Base-by-base conservation (phyloP, 2,113 vertebrate genomes). In the Rhegmatorhina hoffmannsi region DNA sequence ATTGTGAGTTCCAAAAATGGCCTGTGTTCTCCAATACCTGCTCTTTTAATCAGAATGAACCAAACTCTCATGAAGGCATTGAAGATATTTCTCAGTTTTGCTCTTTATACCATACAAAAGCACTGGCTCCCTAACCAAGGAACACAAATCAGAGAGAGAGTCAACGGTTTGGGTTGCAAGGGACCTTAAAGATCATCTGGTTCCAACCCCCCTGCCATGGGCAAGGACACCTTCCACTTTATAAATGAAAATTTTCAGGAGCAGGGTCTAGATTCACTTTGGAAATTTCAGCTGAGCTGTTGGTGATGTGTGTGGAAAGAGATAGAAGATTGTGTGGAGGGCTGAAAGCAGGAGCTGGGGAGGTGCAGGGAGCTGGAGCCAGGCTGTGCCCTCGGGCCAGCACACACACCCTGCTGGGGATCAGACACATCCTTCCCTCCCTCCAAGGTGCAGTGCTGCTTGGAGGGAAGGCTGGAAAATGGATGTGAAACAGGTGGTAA, bases 401-500 rank as follows among this genome's bases (percentile, higher is more conserved):
- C 64, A 33, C 36, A 66, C 36, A 1, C 0, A 1, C 76, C 7
- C 0, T 50, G 34, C n/a, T 8, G 25, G 72, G 17, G 2, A 13
- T 44, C 73, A 84, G 33, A 29, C 77, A 34, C 64, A 34, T 70
- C 62, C 58, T 66, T 47, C 87, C 38, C 50, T 5, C 68, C 70
- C 92, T 95, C 90, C 66, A 50, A 90, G 72, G 50, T 60, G 3
- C 7, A 62, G 53, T 62, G 66, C 85, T 94, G 80, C 76, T 77
- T 63, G 44, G 73, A 56, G 60, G 76, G 90, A 55, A 77, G 82
- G 53, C 6, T 92, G 88, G 83, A 84, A 96, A 96, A 90, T 87
- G 77, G 86, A 78, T 92, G 78, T 3, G 56, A 53, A 94, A 72
- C 92, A 95, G 93, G 94, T 97, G 94, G 72, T 63, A 68, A 78